A percentile compares a stretch with the other conserved stretches of the same genome.
Conservation (phyloP, 2,797 vertebrate species). For the Aldrovandia affinis region DNA sequence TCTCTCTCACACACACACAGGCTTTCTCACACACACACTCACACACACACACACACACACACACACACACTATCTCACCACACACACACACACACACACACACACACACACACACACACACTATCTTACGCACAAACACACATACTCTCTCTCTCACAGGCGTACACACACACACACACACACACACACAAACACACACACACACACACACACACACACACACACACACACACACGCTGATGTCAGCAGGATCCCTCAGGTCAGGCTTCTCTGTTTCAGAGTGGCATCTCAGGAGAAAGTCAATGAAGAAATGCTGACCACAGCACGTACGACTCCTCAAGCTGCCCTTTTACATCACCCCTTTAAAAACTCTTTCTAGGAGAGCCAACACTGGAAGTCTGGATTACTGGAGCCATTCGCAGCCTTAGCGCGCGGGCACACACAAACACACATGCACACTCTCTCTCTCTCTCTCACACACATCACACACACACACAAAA, state of each 20-base stretch:
- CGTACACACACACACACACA: not conserved
- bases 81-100: not conserved
- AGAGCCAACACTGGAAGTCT: not conserved
- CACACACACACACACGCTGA: not conserved
- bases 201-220: not conserved
- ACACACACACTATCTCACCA: conserved; percentile 12
- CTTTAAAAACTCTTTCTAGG: not conserved
- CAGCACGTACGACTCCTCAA: not conserved
- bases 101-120: not conserved
- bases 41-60: conserved; percentile 32
- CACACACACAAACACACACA: not conserved
- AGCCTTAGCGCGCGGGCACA: not conserved
- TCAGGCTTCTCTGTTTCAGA: not conserved
- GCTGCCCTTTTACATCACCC: not conserved
- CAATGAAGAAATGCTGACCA: not conserved
- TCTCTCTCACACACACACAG: not conserved
- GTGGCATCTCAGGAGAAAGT: not conserved
- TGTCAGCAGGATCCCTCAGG: not conserved
- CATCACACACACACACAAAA: not conserved
- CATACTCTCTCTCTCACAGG: not conserved
- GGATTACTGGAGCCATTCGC: not conserved
- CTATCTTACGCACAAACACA: not conserved
- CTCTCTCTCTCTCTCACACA: not conserved
- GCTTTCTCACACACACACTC: conserved; percentile 21
- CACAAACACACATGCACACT: not conserved